phyloP scores from a whole-genome alignment of 2,113 vertebrate species.

The Aspiorhynchus laticeps region DNA sequence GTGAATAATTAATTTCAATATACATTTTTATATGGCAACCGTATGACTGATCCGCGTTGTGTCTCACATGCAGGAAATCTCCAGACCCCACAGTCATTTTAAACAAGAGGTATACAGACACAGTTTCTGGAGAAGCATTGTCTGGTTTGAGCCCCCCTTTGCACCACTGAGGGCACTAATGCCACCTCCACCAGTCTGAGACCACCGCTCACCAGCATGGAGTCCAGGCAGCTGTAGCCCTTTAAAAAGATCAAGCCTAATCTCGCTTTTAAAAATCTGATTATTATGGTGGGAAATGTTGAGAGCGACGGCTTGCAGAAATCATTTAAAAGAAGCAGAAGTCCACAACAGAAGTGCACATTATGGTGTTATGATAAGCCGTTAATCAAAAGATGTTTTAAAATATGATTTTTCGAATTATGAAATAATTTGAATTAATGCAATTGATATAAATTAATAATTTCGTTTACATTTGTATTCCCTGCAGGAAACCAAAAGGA shows the following conservation, averaged over 20 bases:
- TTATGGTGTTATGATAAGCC: background rate
- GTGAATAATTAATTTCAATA: conserved; percentile 46
- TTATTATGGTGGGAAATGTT: conserved; percentile 15
- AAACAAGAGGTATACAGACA: conserved; percentile 50
- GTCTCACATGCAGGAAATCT: conserved; percentile 38
- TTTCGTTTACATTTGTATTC: background rate
- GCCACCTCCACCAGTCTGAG: conserved; percentile 54
- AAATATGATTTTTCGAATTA: background rate
- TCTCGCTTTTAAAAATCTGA: conserved; percentile 17
- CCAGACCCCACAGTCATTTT: conserved; percentile 44
- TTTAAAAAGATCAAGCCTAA: conserved; percentile 11
- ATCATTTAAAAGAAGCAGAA: background rate
- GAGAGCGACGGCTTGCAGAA: background rate
- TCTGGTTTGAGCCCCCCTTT: conserved; percentile 57
- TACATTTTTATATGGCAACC: conserved; percentile 27
- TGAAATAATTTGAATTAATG: background rate
- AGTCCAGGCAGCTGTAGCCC: conserved; percentile 55
- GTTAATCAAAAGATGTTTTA: background rate
- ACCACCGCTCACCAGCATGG: conserved; percentile 54
- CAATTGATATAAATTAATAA: background rate
- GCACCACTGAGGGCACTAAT: conserved; percentile 57
- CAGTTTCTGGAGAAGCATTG: conserved; percentile 65
- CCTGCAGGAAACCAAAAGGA: background rate
- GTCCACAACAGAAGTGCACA: background rate
- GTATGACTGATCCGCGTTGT: conserved; percentile 33